Evolutionary conservation across 2,113 vertebrate species (phyloP), one percentile per base, ranked within the genome.

Genomic region (Sebastes schlegelii): DNA sequence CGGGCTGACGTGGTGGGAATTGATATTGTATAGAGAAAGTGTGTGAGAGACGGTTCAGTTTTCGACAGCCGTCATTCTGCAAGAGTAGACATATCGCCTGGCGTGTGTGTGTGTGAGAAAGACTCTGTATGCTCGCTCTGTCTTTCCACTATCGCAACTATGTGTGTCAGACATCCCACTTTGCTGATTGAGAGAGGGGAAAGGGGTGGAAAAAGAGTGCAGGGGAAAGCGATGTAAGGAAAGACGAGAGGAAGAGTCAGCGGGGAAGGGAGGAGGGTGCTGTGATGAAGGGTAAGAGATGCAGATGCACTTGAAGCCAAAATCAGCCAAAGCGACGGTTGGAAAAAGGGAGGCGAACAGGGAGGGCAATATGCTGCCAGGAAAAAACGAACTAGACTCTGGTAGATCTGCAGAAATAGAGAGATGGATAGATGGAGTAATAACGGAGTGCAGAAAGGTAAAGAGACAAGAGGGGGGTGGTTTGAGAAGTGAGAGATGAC

Each of bases 61-160:
- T 79, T 78, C 8, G 66, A 82, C 91, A 90, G 91, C 80, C 74
- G 49, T 88, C 91, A 86, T 72, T 90, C 88, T 84, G 72, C 78
- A 64, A 89, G 79, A 88, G 83, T 62, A 88, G 65, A 80, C 61
- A 17, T 40, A 21, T 79, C 21, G 21, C 46, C 76, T 71, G 66
- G 61, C 66, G 69, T 17, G 45, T 6, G 3, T 6, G 3, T 76
- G 55, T 72, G 85, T 70, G 75, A 82, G 65, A 80, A 69, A 40
- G 26, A 26, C 26, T 26, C 42, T 69, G 21, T 65, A 54, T 9
- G 65, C 74, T 65, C 54, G 1, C 45, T 63, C 70, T 9, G 80
- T 70, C 73, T 81, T 78, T 87, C 72, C 46, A 16, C 65, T 52
- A 17, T 61, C 48, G 19, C 66, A 57, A 51, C 43, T 71, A 34